phyloP scores from a whole-genome alignment of 2,888 invertebrate genomes.

The Caenorhabditis sp. region DNA sequence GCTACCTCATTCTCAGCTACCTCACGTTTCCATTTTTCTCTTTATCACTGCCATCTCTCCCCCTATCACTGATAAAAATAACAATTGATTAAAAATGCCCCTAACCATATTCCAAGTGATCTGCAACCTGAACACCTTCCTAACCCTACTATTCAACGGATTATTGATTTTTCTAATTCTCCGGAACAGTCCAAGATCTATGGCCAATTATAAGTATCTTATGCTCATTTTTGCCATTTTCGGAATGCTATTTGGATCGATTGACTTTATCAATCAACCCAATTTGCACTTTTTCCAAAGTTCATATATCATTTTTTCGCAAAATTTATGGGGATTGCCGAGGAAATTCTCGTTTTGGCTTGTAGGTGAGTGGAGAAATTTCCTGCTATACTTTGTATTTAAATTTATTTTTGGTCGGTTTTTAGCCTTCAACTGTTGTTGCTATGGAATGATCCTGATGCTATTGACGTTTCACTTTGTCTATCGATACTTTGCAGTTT shows the following conservation, averaged over 20 bases:
- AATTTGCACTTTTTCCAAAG: slow-evolving; percentile 17
- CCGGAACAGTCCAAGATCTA: slow-evolving; percentile 22
- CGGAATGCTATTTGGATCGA: slow-evolving; percentile 17
- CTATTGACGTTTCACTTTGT: slow-evolving; percentile 45
- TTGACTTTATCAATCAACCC: slow-evolving; percentile 42
- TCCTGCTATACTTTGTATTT: no score
- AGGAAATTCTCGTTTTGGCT: slow-evolving; percentile 25
- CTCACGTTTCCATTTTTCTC: no score
- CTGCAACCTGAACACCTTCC: neutral
- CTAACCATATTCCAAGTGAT: no score
- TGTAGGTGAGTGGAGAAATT: slow-evolving; percentile 23
- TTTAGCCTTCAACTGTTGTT: slow-evolving; percentile 31
- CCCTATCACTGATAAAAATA: no score
- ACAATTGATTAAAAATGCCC: no score
- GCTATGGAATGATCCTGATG: slow-evolving; percentile 26
- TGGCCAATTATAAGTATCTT: slow-evolving; percentile 49
- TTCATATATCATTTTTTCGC: slow-evolving; percentile 19
- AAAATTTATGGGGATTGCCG: slow-evolving; percentile 3
- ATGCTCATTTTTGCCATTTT: slow-evolving; percentile 45
- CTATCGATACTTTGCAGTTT: slow-evolving; percentile 40
- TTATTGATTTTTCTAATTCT: slow-evolving; percentile 28
- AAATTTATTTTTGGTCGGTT: no score
- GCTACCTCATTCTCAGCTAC: no score
- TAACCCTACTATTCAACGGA: slow-evolving; percentile 12
- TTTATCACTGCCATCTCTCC: no score